These are phyloP conservation scores for Huso huso DNA, from an alignment of 2,797 vertebrate genomes.

Conservation along the genomic window DNA sequence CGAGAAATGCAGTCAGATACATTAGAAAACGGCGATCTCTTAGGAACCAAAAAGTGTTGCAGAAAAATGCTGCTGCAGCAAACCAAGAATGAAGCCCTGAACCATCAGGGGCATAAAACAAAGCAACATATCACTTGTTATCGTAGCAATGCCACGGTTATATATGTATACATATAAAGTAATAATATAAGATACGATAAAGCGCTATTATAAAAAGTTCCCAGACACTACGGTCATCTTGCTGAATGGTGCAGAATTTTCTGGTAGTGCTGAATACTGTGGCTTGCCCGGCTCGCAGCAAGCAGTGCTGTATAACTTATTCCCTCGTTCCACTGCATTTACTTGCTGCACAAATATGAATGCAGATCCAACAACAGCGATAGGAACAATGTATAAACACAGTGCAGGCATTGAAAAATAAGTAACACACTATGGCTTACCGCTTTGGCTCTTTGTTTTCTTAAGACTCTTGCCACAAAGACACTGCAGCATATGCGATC, in stretches of 20 bases:
- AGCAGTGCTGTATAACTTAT: constrained; percentile 50
- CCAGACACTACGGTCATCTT: constrained; percentile 3
- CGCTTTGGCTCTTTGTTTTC: constrained; percentile 99
- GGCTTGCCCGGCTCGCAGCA: constrained; percentile 3
- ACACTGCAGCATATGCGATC: constrained; percentile 99
- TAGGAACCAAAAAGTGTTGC: constrained; percentile 13
- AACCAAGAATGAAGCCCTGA: constrained; percentile 6
- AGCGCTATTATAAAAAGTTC: background rate
- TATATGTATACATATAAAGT: constrained; percentile 8
- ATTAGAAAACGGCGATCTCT: background rate
- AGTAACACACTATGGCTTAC: constrained; percentile 70
- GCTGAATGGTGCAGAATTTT: constrained; percentile 11
- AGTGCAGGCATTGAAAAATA: constrained; percentile 35
- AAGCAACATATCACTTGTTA: background rate
- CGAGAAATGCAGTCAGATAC: background rate
- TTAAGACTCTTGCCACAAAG: constrained; percentile 99
- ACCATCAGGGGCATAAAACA: constrained; percentile 5
- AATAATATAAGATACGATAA: background rate
- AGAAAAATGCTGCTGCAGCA: constrained; percentile 14
- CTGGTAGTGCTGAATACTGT: constrained; percentile 1
- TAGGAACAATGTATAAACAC: constrained; percentile 32
- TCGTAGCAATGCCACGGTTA: constrained; percentile 8
- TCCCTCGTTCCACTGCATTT: constrained; percentile 43
- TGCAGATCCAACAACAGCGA: constrained; percentile 48
- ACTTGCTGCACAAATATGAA: constrained; percentile 58